A percentile compares a stretch with the other conserved stretches of the same genome.
Conservation (phyloP, 2,113 vertebrate species). For the Macquaria australasica region DNA sequence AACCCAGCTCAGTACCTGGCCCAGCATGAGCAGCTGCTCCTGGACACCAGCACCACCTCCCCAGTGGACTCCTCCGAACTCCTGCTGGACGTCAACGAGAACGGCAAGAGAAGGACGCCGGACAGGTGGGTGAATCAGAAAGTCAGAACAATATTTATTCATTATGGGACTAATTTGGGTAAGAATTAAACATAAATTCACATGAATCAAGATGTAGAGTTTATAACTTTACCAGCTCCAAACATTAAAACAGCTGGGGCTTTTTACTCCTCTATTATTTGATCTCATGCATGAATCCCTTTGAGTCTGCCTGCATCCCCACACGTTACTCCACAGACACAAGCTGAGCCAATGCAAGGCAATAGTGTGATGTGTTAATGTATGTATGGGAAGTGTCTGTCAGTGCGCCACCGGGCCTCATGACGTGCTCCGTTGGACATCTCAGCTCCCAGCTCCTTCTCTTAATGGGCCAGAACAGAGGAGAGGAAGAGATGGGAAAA, state of each 20-base stretch:
- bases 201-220: neutral
- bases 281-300: constrained; percentile 64
- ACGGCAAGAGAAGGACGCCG: constrained; percentile 94
- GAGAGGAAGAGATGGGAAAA: constrained; percentile 27
- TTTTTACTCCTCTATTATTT: constrained; percentile 42
- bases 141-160: neutral
- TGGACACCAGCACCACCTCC: constrained; percentile 91
- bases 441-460: constrained; percentile 45
- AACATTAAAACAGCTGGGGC: constrained; percentile 22
- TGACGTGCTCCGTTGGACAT: constrained; percentile 65
- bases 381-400: constrained; percentile 62
- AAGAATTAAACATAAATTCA: neutral
- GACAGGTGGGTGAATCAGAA: constrained; percentile 88
- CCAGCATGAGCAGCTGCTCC: constrained; percentile 96
- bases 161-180: neutral
- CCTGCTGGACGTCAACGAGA: constrained; percentile 94
- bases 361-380: constrained; percentile 61
- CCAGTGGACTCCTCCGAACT: constrained; percentile 94
- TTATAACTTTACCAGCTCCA: constrained; percentile 10
- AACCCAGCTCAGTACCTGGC: constrained; percentile 97
- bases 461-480: constrained; percentile 67
- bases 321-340: constrained; percentile 21
- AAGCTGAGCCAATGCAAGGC: constrained; percentile 61
- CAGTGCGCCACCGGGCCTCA: constrained; percentile 52
- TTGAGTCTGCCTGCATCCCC: constrained; percentile 51